Evolutionary conservation across 2,113 vertebrate species (phyloP).

Genomic region (Microcebus murinus): DNA sequence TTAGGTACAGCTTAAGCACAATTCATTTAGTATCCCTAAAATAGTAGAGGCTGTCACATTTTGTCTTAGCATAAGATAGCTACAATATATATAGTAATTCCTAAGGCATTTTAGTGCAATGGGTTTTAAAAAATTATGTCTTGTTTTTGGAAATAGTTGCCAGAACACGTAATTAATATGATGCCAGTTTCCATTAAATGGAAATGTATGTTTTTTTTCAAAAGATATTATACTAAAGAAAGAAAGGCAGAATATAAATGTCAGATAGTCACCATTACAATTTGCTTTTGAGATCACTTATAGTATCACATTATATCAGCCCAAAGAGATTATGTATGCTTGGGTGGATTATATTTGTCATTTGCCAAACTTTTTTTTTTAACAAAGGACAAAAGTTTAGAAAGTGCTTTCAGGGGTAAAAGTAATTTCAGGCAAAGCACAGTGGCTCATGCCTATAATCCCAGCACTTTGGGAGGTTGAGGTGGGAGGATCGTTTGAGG

Average conservation of each 20-base stretch:
- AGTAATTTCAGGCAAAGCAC: not conserved
- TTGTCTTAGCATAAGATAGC: not conserved
- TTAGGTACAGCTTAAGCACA: not conserved
- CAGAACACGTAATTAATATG: not conserved
- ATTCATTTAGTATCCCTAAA: not conserved
- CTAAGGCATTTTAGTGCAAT: not conserved
- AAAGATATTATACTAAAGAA: not conserved
- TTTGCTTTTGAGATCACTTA: conserved; percentile 10
- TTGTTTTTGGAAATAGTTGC: not conserved
- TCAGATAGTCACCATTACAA: not conserved
- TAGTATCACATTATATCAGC: not conserved
- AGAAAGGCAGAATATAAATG: not conserved
- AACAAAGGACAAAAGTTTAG: not conserved
- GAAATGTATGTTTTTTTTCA: not conserved
- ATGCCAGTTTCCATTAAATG: not conserved
- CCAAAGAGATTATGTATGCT: not conserved
- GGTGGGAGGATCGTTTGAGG: too few species aligned
- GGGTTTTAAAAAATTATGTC: not conserved
- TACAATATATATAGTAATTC: not conserved
- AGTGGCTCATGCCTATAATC: too few species aligned
- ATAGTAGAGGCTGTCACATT: not conserved
- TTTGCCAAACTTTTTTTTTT: not conserved
- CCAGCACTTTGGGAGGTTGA: too few species aligned
- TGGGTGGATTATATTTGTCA: conserved; percentile 10
- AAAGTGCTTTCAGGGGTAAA: conserved; percentile 12